Evolutionary conservation across 2,888 invertebrate species (phyloP).

Genomic region (Orchesellides sinensis): DNA sequence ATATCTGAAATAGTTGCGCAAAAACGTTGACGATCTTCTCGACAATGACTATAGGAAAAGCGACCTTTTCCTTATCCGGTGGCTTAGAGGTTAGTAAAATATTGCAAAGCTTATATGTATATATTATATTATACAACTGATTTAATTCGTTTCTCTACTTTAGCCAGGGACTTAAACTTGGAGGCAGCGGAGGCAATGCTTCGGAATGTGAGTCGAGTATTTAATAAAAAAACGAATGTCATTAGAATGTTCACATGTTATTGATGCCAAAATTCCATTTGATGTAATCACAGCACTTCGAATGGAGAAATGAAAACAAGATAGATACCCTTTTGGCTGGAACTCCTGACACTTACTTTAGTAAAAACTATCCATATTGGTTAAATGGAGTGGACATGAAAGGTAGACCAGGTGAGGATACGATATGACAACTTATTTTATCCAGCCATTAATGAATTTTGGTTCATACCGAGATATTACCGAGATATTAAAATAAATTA

Average conservation of each 20-base stretch:
- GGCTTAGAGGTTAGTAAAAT: slow-evolving; percentile 61
- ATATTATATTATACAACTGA: too few relatives aligned
- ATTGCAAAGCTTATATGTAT: too few relatives aligned
- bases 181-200: slow-evolving; percentile 66
- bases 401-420: slow-evolving; percentile 49
- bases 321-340: slow-evolving; percentile 24
- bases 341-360: slow-evolving; percentile 39
- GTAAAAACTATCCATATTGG: slow-evolving; percentile 31
- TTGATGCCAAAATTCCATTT: too few relatives aligned
- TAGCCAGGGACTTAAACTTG: slow-evolving; percentile 61
- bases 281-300: slow-evolving; percentile 28
- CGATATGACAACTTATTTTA: too few relatives aligned
- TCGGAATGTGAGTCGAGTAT: slow-evolving; percentile 55
- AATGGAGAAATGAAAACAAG: slow-evolving; percentile 58
- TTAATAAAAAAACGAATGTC: not conserved
- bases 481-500: too few relatives aligned
- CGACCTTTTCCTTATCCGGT: slow-evolving; percentile 65
- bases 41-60: slow-evolving; percentile 48
- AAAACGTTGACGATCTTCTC: slow-evolving; percentile 50
- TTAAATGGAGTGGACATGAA: slow-evolving; percentile 26
- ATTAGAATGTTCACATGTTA: too few relatives aligned
- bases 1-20: slow-evolving; percentile 65
- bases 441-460: slow-evolving; percentile 2
- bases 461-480: too few relatives aligned
- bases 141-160: too few relatives aligned